Evolutionary conservation across 1,140 invertebrate species (phyloP), one percentile per base, ranked within the genome.

Genomic region (Bombus huntii): DNA sequence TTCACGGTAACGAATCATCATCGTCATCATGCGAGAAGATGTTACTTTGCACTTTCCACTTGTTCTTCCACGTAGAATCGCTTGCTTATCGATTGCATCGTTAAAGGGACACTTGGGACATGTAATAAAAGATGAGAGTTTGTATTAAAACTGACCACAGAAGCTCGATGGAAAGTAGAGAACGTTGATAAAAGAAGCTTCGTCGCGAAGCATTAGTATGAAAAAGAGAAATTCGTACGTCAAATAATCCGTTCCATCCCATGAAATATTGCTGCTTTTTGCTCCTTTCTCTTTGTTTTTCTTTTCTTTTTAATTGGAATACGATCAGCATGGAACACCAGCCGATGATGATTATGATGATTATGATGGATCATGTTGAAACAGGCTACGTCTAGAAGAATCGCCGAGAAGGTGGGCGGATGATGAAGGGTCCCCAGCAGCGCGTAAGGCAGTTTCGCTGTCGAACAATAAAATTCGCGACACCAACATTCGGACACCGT

Each of bases 401-500:
- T 39, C 31, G 81, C n/a, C 22, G 62, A 34, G 12, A 37, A 39
- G 68, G 22, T 28, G n/a, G 57, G 53, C 34, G 3, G 44, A 10
- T 34, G 39, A 80, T 31, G 37, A 71, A 57, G n/a, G 68, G 68
- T 84, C 74, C 28, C 70, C 70, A 34, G 31, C n/a, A 78, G 80
- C 39, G 34, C 18, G 28, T 90, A 84, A 89, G 71, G 39, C 82
- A 77, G 66, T 90, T 81, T 81, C 22, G 66, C 31, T 85, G 76
- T 81, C 71, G 53, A 68, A 28, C 79, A 10, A n/a, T 70, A 81
- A 15, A 42, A 81, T 68, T 80, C 59, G 34, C 34, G 37, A 62
- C 44, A 65, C 42, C 72, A 22, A 68, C 57, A 13, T 39, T 42
- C 18, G 70, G 34, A 57, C 37, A 72, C 42, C 42, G 6, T 59